Evolutionary conservation across 1,140 invertebrate species (phyloP), one percentile per base, ranked within the genome.

Genomic region (Euwallacea similis): DNA sequence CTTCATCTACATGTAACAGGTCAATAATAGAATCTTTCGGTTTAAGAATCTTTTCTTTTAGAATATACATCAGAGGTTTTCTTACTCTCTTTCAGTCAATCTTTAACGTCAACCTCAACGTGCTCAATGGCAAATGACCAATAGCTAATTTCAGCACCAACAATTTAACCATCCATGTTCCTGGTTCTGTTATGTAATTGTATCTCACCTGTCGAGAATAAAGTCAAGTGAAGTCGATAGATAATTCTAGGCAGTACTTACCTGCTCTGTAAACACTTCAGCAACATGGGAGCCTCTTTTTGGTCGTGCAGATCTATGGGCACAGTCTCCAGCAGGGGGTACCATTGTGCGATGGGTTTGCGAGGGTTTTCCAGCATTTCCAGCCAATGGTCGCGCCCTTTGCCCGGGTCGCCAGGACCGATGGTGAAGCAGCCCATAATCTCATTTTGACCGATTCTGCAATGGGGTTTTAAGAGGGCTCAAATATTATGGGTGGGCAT

Each of bases 271-370:
- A 66, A 55, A 46, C 70, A 72, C 9, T 61, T 72, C 21, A 72
- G 56, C 60, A 72, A 59, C 43, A 64, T 66, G n/a, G 75, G 58
- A 44, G 72, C 71, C n/a, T 74, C 73, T 33, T 74, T 71, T 13
- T 71, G 13, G 2, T 66, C 58, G 13, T 73, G 72, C 7, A 89
- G 83, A 69, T 87, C 86, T 2, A 86, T 84, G 44, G 90, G 83
- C 60, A 89, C 81, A 66, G 87, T 87, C 79, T 92, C 91, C 80
- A 88, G 86, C 53, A 95, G 83, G 0, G 89, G 85, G 78, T 95
- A 94, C 93, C 93, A 94, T 80, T 95, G 93, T 2, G 93, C 91
- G 0, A 94, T 90, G 0, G 92, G 93, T 79, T 91, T 91, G 13
- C 93, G 84, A 6, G 92, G 90, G 82, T 90, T 93, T 78, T 94